These are phyloP conservation scores for Riptortus pedestris DNA, from an alignment of 1,140 invertebrate species.

Conservation along the genomic window DNA sequence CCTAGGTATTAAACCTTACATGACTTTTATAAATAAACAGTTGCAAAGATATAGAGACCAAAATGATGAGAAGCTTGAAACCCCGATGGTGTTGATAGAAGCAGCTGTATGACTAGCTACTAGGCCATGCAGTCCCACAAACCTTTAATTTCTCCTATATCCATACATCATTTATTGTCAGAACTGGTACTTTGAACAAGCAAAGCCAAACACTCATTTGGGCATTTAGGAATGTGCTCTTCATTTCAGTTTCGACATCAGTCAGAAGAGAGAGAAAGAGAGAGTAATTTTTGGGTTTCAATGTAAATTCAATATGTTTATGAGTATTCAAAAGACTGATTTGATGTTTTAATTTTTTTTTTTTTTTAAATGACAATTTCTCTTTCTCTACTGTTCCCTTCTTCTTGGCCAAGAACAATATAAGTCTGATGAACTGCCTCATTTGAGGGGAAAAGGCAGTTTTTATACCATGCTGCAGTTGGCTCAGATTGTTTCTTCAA, in stretches of 20 bases:
- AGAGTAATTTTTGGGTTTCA: too few relatives aligned
- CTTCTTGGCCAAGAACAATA: too few relatives aligned
- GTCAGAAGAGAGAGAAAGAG: slow-evolving; percentile 2
- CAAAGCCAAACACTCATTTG: background rate
- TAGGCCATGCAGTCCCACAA: background rate
- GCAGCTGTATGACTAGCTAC: slow-evolving; percentile 4
- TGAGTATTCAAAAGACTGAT: too few relatives aligned
- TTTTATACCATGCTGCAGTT: slow-evolving; percentile 11
- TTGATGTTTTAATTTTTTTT: too few relatives aligned
- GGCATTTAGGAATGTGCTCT: background rate
- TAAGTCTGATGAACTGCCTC: too few relatives aligned
- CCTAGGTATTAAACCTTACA: too few relatives aligned
- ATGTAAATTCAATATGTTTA: too few relatives aligned
- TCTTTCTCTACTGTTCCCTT: too few relatives aligned
- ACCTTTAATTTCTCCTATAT: background rate
- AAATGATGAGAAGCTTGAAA: background rate
- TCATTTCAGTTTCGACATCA: background rate
- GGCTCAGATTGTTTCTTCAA: slow-evolving; percentile 25
- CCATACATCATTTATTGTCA: slow-evolving; percentile 14
- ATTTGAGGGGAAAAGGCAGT: too few relatives aligned
- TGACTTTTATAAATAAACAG: too few relatives aligned
- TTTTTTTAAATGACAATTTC: too few relatives aligned
- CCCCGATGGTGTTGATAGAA: slow-evolving; percentile 13
- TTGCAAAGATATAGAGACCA: background rate
- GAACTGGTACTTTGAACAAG: background rate